These are phyloP conservation scores for Tragelaphus buxtoni DNA, from an alignment of 2,113 vertebrate species.

Conservation along the genomic window DNA sequence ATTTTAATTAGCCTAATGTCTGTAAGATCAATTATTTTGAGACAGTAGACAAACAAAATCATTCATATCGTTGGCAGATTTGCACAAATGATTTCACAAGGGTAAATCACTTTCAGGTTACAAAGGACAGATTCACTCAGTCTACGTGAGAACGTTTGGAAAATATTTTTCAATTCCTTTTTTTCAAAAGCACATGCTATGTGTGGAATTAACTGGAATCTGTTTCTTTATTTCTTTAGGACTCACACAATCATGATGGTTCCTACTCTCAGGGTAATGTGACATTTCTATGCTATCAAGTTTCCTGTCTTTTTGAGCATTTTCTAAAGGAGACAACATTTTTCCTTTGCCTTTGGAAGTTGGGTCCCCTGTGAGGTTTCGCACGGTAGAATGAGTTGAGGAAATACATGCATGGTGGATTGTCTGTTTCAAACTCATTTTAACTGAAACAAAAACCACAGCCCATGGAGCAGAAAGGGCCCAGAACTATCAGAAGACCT, in stretches of 20 bases:
- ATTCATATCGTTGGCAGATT: constrained; percentile 37
- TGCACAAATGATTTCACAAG: constrained; percentile 25
- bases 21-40: constrained; percentile 37
- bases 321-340: background rate
- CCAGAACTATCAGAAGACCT: background rate
- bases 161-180: background rate
- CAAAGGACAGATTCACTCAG: constrained; percentile 11
- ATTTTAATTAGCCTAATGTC: constrained; percentile 46
- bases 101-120: constrained; percentile 39
- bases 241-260: background rate
- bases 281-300: background rate
- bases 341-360: background rate
- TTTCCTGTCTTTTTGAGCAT: background rate
- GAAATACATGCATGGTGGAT: background rate
- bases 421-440: background rate
- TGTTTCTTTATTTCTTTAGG: background rate
- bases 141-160: constrained; percentile 9
- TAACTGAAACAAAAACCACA: background rate
- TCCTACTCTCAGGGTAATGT: background rate
- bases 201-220: background rate
- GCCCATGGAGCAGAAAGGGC: background rate
- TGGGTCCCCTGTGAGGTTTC: background rate
- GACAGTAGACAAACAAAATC: constrained; percentile 57
- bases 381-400: background rate
- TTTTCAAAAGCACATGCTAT: background rate